These are phyloP conservation scores for Platyrinchus mystaceus DNA, from an alignment of 2,797 vertebrate species.

Conservation along the genomic window DNA sequence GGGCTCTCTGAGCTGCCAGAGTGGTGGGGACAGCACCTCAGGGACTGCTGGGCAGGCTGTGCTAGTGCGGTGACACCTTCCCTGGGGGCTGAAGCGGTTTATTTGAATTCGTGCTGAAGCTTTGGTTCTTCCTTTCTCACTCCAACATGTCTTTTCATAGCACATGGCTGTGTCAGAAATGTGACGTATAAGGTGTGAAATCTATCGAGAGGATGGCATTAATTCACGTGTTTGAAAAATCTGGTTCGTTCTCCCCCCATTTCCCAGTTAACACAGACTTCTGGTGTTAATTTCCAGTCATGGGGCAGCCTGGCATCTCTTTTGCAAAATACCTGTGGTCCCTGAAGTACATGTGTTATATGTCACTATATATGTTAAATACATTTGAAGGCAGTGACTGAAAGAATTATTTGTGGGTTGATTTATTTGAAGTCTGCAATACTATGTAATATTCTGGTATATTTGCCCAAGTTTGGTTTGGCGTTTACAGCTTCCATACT, in stretches of 20 bases:
- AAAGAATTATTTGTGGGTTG: background rate
- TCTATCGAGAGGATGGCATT: rapidly evolving
- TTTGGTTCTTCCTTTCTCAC: rapidly evolving
- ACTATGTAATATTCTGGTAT: background rate
- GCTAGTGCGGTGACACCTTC: background rate
- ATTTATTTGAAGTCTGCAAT: background rate
- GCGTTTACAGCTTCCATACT: background rate
- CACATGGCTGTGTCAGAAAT: background rate
- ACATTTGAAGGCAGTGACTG: background rate
- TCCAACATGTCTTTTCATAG: rapidly evolving
- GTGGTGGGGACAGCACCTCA: no score
- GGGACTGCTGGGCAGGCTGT: background rate
- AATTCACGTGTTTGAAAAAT: background rate
- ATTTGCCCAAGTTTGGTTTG: background rate
- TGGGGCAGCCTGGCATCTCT: background rate
- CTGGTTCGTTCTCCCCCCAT: background rate
- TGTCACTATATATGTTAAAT: rapidly evolving
- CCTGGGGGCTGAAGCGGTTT: rapidly evolving
- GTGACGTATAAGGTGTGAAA: background rate
- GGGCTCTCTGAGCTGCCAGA: background rate
- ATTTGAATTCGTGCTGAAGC: background rate
- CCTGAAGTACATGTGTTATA: background rate
- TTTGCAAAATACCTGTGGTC: background rate
- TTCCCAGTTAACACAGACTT: background rate
- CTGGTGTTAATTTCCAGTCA: background rate